A percentile compares a stretch with the other conserved stretches of the same genome.
These are phyloP conservation scores for Leiothrix lutea DNA, from an alignment of 2,113 vertebrate species.

Conservation along the genomic window DNA sequence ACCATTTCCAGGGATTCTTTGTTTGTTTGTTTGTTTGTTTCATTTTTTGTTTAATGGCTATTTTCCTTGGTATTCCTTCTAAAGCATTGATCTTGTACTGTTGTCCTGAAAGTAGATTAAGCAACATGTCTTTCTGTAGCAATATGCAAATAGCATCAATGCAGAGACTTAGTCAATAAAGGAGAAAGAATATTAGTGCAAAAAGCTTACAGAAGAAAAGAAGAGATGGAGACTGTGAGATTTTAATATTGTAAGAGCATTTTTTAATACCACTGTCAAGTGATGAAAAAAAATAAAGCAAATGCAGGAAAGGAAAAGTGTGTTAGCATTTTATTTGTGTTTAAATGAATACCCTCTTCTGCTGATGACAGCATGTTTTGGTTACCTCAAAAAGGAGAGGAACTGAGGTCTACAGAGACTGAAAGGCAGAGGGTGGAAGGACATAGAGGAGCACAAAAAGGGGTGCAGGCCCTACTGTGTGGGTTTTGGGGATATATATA, in stretches of 20 bases:
- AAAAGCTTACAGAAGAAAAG: not conserved
- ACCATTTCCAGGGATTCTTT: not conserved
- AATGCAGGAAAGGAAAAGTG: not conserved
- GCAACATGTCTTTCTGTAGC: not conserved
- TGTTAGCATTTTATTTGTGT: not conserved
- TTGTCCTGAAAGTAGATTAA: not conserved
- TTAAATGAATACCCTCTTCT: not conserved
- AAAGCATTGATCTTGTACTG: not conserved
- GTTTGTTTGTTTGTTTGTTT: not conserved
- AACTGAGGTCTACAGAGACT: not conserved
- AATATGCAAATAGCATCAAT: not conserved
- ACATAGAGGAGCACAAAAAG: not conserved
- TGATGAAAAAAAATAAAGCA: not conserved
- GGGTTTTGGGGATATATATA: not conserved
- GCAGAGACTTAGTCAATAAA: not conserved
- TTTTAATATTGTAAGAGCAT: not conserved
- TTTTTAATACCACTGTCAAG: not conserved
- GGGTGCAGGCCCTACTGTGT: not conserved
- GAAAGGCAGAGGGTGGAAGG: not conserved
- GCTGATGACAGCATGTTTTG: not conserved
- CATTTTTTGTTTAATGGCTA: not conserved
- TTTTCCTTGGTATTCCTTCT: not conserved
- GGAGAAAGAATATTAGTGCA: not conserved
- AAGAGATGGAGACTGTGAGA: not conserved
- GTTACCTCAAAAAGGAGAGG: not conserved